phyloP scores from a whole-genome alignment of 2,113 vertebrate species.

The Bubalus kerabau region DNA sequence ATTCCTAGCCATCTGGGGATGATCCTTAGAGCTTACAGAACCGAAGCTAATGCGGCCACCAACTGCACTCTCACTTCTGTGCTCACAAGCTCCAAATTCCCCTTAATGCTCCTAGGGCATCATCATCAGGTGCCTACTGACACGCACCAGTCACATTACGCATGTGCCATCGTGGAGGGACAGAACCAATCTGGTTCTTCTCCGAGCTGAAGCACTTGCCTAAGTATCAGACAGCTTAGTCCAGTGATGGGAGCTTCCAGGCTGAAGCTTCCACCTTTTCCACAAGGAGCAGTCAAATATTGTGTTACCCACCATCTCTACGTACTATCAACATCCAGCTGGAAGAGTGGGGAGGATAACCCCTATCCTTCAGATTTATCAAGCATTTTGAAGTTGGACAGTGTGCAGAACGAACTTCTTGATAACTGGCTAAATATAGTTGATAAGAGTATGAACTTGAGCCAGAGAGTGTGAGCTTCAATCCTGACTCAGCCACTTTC shows the following conservation, averaged over 20 bases:
- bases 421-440: background rate
- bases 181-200: background rate
- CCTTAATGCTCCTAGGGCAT: background rate
- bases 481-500: background rate
- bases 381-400: background rate
- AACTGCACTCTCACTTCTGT: background rate
- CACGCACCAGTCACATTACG: fast-evolving
- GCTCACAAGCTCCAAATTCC: background rate
- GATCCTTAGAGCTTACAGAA: background rate
- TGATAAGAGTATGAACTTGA: background rate
- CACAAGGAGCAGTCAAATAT: background rate
- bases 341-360: background rate
- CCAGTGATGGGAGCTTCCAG: background rate
- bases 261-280: background rate
- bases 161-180: background rate
- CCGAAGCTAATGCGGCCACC: background rate
- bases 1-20: background rate
- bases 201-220: background rate
- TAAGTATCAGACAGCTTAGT: background rate
- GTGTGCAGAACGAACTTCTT: background rate
- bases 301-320: background rate
- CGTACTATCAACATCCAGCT: background rate
- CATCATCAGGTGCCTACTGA: background rate
- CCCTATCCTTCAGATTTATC: background rate
- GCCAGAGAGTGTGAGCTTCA: background rate